Base-by-base conservation (phyloP, 2,888 invertebrate genomes). In the Macrophya annulata region DNA sequence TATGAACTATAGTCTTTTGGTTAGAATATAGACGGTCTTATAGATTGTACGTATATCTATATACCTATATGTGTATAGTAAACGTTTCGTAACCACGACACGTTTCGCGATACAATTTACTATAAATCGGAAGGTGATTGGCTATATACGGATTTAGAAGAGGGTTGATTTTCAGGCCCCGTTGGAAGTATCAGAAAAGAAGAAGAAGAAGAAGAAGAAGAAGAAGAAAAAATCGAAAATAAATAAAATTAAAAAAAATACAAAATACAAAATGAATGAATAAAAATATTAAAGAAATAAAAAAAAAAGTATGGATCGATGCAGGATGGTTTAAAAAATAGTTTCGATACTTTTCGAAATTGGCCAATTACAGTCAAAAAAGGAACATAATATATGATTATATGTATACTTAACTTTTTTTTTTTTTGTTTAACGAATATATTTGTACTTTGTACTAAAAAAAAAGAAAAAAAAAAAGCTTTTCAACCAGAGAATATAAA, bases 21-120 rank as follows among this genome's bases (percentile, higher is more conserved):
- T 55, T 55, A 62, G 10, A 62, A 62, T 62, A 62, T 25, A 21
- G 10, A n/a, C 25, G 25, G 21, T 25, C 25, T 25, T 62, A 62
- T 10, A 62, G 62, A 12, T 48, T n/a, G n/a, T 55, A 55, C n/a
- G 15, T 5, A 10, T 15, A 55, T 55, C 1, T 17, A 55, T 31
- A 68, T 68, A 68, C 15, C 8, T 68, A 8, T n/a, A 72, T 71
- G 17, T 37, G 15, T 45, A 55, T 48, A 51, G 55, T 51, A 51
- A 77, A 77, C 37, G 51, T 77, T 77, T 77, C 51, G 55, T 17
- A 77, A 77, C 55, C 77, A 55, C 77, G 9, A 77, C 77, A 77
- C 77, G 77, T 77, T 55, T 55, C 77, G 51, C 77, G 55, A 77
- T 51, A 77, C 77, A 77, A 77, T 77, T 77, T 77, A 25, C 77